phyloP scores from a whole-genome alignment of 2,888 invertebrate species.

The Priocnemis perturbator region DNA sequence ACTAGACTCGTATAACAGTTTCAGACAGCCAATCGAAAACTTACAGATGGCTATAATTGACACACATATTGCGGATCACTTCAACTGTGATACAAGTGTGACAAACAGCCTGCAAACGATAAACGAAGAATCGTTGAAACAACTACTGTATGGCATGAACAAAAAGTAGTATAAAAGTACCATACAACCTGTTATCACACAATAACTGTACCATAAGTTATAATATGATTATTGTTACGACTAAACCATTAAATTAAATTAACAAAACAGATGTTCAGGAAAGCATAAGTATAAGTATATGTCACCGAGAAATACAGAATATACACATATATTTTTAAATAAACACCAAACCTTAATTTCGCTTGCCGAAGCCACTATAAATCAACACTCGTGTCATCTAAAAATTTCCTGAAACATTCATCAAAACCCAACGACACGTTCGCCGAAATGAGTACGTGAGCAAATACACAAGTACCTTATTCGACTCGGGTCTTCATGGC shows the following conservation, averaged over 20 bases:
- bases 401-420: too few species aligned
- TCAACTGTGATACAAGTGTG: conserved; percentile 43
- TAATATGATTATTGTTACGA: too few species aligned
- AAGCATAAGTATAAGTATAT: neutral
- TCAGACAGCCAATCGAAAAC: conserved; percentile 17
- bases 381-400: too few species aligned
- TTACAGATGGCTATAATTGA: conserved; percentile 44
- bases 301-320: neutral
- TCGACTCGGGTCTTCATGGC: too few species aligned
- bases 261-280: neutral
- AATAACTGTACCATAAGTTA: too few species aligned
- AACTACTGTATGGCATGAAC: conserved; percentile 73
- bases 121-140: conserved; percentile 77
- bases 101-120: conserved; percentile 72
- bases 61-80: conserved; percentile 49
- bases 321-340: neutral
- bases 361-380: too few species aligned
- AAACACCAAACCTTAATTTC: neutral
- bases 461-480: too few species aligned
- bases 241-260: too few species aligned
- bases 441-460: too few species aligned
- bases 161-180: conserved; percentile 48
- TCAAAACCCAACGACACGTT: too few species aligned
- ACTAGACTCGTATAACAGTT: conserved; percentile 32
- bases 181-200: neutral